Base-by-base conservation (phyloP, 92 coral and sea anemone species). In the Parazoanthus atlanticus region DNA sequence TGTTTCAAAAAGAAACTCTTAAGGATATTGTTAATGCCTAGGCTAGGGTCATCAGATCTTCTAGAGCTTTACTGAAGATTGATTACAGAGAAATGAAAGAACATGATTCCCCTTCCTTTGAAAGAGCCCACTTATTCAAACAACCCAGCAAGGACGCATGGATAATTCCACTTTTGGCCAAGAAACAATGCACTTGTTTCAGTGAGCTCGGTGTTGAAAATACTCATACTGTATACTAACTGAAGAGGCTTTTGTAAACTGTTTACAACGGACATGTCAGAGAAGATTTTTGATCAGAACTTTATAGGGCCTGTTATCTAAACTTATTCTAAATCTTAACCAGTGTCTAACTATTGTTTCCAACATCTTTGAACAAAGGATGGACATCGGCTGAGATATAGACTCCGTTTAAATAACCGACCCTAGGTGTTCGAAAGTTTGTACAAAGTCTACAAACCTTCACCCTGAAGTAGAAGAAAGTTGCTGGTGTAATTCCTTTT, bases 401-500 rank as follows among this genome's bases (percentile, higher is more conserved):
- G 58, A 52, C 58, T 52, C 12, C 19, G 52, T 52, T 13, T 52
- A 13, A 52, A 52, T 13, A 52, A 52, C 58, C 21, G 21, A 12
- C 12, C 58, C 21, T 16, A 52, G 12, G 21, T 52, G 58, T 52
- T 16, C 58, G 5, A 74, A 74, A 74, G 31, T 23, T 25, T 29
- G 3, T 4, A 54, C 8, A 17, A 54, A 12, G 70, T 19, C 6
- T 80, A 90, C 94, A 72, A 58, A 96, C 99, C 98, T 95, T 93
- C 16, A 97, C 97, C 88, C 98, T 91, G 84, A 97, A 97, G 85
- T 91, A 95, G 88, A 94, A 97, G 84, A 70, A 91, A 46, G 96
- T 95, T 11, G 99, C 98, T 41, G 99, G 98, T 81, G 88, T 89
- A 52, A 97, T 87, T 81, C 96, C 95, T 47, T 94, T 97, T 7